Conservation (phyloP, 2,113 vertebrate species). For the Cyanistes caeruleus region DNA sequence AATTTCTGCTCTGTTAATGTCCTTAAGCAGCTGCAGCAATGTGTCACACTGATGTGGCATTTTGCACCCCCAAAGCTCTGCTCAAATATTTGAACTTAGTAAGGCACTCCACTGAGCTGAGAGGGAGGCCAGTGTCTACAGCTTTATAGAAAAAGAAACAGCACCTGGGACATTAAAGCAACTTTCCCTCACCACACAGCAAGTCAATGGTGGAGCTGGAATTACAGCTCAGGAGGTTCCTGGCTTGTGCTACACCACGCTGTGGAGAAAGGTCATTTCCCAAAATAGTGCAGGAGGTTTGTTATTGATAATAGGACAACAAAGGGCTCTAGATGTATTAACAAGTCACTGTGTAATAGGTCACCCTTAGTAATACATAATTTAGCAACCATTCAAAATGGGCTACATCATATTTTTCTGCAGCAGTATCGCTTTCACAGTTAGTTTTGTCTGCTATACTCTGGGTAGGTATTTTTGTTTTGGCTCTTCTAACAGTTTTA, state of each 20-base stretch:
- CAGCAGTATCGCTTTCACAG: not conserved
- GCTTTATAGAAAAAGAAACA: not conserved
- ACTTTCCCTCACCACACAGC: not conserved
- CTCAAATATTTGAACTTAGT: not conserved
- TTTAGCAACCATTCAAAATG: not conserved
- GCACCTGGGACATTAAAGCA: constrained; percentile 3
- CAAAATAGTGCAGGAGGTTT: constrained; percentile 51
- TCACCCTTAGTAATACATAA: not conserved
- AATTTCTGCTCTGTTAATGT: not conserved
- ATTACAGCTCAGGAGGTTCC: constrained; percentile 31
- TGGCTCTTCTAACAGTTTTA: not conserved
- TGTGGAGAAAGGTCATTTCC: constrained; percentile 60
- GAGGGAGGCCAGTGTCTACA: not conserved
- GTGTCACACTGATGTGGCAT: not conserved
- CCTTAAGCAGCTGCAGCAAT: not conserved
- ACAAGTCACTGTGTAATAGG: not conserved
- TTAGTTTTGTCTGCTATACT: not conserved
- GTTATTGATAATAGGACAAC: constrained; percentile 53
- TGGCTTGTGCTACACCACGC: not conserved
- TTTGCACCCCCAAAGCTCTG: not conserved
- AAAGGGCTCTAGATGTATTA: constrained; percentile 38
- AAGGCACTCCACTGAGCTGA: not conserved
- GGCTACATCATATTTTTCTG: not conserved
- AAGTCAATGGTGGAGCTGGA: constrained; percentile 23
- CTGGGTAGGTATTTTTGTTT: not conserved